Conservation (phyloP, 2,113 vertebrate genomes). For the Orthonyx spaldingii region DNA sequence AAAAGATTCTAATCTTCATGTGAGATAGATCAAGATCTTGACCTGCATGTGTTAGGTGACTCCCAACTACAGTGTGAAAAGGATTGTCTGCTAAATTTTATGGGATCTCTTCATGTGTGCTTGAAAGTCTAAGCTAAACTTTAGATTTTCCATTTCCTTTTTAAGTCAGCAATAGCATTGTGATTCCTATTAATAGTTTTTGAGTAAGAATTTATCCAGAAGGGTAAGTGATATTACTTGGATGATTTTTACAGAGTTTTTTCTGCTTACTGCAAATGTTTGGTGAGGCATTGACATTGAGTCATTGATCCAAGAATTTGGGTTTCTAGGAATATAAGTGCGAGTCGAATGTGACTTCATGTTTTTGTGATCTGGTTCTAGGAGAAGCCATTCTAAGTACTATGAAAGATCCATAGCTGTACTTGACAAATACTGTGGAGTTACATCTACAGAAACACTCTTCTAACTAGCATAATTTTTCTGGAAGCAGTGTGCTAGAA, state of each 20-base stretch:
- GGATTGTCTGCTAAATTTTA: background rate
- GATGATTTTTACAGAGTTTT: background rate
- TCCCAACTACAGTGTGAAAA: background rate
- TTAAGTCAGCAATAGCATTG: background rate
- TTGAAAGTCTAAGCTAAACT: background rate
- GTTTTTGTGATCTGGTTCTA: background rate
- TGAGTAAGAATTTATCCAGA: background rate
- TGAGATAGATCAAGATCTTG: background rate
- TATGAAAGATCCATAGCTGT: background rate
- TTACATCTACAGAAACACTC: background rate
- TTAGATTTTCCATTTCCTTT: background rate
- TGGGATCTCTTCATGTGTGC: background rate
- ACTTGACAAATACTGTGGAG: background rate
- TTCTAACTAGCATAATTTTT: background rate
- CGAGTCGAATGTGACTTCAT: background rate
- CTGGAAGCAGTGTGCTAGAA: background rate
- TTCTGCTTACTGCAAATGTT: background rate
- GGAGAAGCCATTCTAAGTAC: background rate
- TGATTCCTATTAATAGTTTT: background rate
- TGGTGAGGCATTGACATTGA: background rate
- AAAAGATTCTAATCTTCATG: background rate
- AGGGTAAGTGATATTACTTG: background rate
- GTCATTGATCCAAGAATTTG: background rate
- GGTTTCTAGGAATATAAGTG: background rate
- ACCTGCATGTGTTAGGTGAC: background rate